Evolutionary conservation across 2,888 invertebrate species (phyloP), one percentile per base, ranked within the genome.

Genomic region (Horisme vitalbata): DNA sequence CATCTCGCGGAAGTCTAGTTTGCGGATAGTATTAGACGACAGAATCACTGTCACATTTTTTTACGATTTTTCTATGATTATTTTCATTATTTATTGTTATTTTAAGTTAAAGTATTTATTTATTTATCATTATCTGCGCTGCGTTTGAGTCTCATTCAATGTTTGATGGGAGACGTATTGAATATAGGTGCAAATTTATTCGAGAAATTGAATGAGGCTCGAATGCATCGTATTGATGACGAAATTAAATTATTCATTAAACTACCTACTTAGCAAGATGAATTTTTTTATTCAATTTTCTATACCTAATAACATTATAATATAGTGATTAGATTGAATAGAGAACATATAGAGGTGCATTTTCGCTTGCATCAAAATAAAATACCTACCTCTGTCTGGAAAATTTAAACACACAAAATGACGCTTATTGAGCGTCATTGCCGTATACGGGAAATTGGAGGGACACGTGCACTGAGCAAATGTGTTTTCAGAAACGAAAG

Each of bases 151-250:
- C 65, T 75, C 75, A 75, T 70, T 73, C 73, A 75, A 75, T 81
- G 64, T 35, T 59, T 60, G 57, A 65, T 48, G 84, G 85, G 85
- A 84, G 85, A 85, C 85, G 81, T 79, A 67, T 72, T 71, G 72
- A 83, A 86, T 86, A 86, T 86, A 86, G 85, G 85, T 86, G 85
- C 85, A 83, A 69, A 69, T 75, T 76, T 73, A 73, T 71, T 77
- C 82, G 83, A 85, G 61, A 79, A 79, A 79, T 80, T 76, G 76
- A 71, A 67, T 79, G 74, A 77, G 73, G 69, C 71, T 75, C 72
- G 68, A 80, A 76, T 65, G 57, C 55, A 52, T 60, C 52, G 58
- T 64, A n/a, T 61, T 47, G 61, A 46, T 53, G 57, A 57, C 61
- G 50, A 39, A 41, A 27, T 56, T 52, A 54, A 54, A 50, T 56